These are phyloP conservation scores for Laterallus jamaicensis DNA, from an alignment of 2,113 vertebrate species.

Conservation along the genomic window DNA sequence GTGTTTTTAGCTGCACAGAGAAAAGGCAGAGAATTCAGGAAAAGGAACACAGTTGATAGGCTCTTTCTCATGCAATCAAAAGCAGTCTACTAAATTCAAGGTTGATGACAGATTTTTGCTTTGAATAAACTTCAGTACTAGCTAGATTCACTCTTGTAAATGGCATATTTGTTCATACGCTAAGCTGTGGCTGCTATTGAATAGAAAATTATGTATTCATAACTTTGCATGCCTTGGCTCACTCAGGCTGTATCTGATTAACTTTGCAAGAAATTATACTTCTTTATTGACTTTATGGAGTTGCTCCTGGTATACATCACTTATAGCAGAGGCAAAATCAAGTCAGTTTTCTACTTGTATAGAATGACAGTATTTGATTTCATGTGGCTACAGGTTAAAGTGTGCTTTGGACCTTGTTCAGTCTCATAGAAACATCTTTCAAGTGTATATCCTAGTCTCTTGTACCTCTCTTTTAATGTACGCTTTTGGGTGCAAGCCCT, in stretches of 20 bases:
- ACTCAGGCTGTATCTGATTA: background rate
- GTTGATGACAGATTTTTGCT: background rate
- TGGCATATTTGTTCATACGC: background rate
- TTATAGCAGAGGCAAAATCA: background rate
- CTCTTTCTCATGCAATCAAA: background rate
- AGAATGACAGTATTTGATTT: background rate
- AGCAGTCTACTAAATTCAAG: background rate
- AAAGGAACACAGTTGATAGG: background rate
- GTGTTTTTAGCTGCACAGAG: background rate
- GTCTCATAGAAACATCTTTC: background rate
- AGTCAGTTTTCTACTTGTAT: background rate
- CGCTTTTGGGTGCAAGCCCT: background rate
- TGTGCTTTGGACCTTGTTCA: background rate
- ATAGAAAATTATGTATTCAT: background rate
- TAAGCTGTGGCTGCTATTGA: background rate
- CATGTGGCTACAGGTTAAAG: background rate
- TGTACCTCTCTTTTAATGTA: background rate
- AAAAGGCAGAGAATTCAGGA: background rate
- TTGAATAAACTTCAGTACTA: background rate
- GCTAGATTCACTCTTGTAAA: background rate
- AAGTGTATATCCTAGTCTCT: background rate
- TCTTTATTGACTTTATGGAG: background rate
- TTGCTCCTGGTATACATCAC: background rate
- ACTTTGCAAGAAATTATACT: background rate
- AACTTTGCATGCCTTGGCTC: background rate